A percentile compares a stretch with the other conserved stretches of the same genome.
Conservation (phyloP, 2,797 vertebrate species). For the Gouania willdenowi region DNA sequence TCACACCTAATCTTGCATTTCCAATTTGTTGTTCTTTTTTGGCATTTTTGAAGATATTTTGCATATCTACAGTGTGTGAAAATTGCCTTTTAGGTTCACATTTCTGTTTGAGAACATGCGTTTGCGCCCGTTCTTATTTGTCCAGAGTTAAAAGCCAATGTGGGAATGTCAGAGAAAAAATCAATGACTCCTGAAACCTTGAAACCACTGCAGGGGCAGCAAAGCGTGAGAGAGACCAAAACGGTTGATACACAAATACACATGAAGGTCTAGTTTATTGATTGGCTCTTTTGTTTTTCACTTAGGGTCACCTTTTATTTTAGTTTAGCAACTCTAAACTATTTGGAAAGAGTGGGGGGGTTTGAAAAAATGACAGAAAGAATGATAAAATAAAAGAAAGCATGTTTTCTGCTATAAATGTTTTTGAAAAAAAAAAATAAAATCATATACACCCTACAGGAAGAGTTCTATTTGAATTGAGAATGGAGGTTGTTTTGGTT, state of each 20-base stretch:
- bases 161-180: conserved; percentile 38
- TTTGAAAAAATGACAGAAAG: neutral
- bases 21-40: no score
- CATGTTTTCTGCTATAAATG: no score
- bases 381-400: conserved; percentile 18
- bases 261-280: conserved; percentile 23
- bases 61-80: no score
- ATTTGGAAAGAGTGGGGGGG: conserved; percentile 3
- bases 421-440: conserved; percentile 3
- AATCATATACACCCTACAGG: no score
- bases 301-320: conserved; percentile 21
- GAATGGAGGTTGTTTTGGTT: conserved; percentile 1
- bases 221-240: conserved; percentile 30
- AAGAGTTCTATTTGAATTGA: conserved; percentile 24
- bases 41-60: no score
- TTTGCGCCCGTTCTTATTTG: conserved; percentile 1
- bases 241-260: conserved; percentile 45
- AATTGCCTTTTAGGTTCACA: no score
- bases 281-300: conserved; percentile 16
- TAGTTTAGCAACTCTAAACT: conserved; percentile 21
- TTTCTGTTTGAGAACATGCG: neutral
- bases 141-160: conserved; percentile 28
- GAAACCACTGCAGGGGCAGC: conserved; percentile 22
- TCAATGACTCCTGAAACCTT: conserved; percentile 28
- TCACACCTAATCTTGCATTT: no score